Evolutionary conservation across 2,113 vertebrate species (phyloP).

Genomic region (Ptychochromis oligacanthus): DNA sequence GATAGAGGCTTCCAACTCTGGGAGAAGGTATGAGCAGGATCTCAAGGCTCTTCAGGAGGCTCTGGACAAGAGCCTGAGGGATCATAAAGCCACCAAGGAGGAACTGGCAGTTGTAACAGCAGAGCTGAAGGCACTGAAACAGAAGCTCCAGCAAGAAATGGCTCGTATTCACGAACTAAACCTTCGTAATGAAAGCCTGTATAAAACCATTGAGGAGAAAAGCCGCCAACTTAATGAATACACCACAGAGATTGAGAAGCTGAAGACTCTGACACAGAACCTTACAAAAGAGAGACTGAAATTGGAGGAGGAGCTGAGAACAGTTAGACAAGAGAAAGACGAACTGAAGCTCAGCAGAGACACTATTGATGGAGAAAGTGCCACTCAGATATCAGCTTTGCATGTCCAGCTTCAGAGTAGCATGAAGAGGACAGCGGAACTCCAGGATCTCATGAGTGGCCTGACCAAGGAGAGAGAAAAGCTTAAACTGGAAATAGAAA

Average conservation of each 20-base stretch:
- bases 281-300: slow-evolving; percentile 93
- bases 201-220: slow-evolving; percentile 92
- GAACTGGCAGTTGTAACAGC: slow-evolving; percentile 76
- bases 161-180: slow-evolving; percentile 86
- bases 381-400: slow-evolving; percentile 86
- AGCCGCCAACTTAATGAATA: slow-evolving; percentile 89
- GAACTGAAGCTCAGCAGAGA: slow-evolving; percentile 83
- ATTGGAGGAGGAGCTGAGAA: slow-evolving; percentile 91
- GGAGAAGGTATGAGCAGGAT: slow-evolving; percentile 87
- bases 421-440: slow-evolving; percentile 89
- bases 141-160: slow-evolving; percentile 88
- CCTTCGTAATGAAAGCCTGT: slow-evolving; percentile 88
- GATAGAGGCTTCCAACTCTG: slow-evolving; percentile 82
- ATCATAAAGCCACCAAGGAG: slow-evolving; percentile 87
- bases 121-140: slow-evolving; percentile 85
- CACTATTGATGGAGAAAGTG: slow-evolving; percentile 82
- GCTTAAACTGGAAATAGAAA: slow-evolving; percentile 97
- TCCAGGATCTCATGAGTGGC: slow-evolving; percentile 92
- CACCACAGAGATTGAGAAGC: slow-evolving; percentile 88
- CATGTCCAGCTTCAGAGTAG: slow-evolving; percentile 91
- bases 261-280: slow-evolving; percentile 91
- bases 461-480: slow-evolving; percentile 98
- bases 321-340: slow-evolving; percentile 86
- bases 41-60: slow-evolving; percentile 86
- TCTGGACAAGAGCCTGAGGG: slow-evolving; percentile 87